Evolutionary conservation across 1,140 invertebrate species (phyloP), one percentile per base, ranked within the genome.

Genomic region (Probaryconus sp.): DNA sequence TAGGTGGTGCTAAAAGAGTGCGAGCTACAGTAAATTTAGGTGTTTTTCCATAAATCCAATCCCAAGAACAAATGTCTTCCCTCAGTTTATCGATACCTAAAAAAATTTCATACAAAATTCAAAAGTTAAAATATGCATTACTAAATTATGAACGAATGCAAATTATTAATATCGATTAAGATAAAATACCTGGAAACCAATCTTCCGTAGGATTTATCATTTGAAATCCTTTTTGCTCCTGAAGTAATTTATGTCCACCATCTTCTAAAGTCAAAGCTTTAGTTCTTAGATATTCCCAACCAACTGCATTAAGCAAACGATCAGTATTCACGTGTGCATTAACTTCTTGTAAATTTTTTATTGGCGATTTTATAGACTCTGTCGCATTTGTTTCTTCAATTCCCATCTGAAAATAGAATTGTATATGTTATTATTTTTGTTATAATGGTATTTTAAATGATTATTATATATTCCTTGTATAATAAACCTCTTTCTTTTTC

Each of bases 21-120:
- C 83, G 82, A 4, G 77, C 83, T 2, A 95, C 90, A 0, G 90
- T 91, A 84, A 98, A 98, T 77, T 92, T 91, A 0, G 96, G 96
- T 0, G 96, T 95, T 81, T 92, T 93, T n/a, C 95, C 96, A 85
- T 91, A 96, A 45, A 91, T 91, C 96, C 96, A 98, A 40, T 95
- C 90, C 96, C 96, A 98, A 9, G 91, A 92, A 61, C 88, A 81
- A 16, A 96, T 91, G 60, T 93, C 90, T 35, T 90, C 88, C 1
- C 82, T 84, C 1, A 87, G 48, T 50, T 89, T 80, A 16, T 89
- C 78, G 6, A 97, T 89, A 76, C 94, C 93, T 93, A 79, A 26
- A 81, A 85, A 77, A 56, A 58, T 37, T 60, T 56, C 45, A 17
- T 11, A 67, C 18, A 47, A n/a, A n/a, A n/a, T n/a, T n/a, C n/a